phyloP scores from a whole-genome alignment of 2,797 vertebrate species.

The Hippoglossus hippoglossus region DNA sequence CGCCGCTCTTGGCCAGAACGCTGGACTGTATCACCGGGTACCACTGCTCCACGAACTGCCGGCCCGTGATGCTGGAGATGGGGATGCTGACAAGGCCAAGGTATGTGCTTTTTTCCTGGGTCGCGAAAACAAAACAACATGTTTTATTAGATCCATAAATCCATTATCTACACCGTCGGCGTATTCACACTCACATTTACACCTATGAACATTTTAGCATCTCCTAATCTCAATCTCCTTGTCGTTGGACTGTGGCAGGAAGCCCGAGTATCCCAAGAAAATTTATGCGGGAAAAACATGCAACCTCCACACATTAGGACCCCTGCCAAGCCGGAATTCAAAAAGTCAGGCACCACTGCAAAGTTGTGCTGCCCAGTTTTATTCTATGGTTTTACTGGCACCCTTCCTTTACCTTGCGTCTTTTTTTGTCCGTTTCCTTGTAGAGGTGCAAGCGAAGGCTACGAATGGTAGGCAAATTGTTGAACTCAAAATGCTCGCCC shows the following conservation, averaged over 20 bases:
- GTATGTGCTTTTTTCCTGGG: slow-evolving; percentile 94
- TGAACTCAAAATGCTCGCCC: slow-evolving; percentile 98
- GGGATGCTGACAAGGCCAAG: slow-evolving; percentile 97
- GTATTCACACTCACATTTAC: no score
- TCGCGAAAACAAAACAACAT: slow-evolving; percentile 3
- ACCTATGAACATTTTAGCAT: no score
- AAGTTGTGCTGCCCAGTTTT: not conserved
- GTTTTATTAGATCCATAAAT: not conserved
- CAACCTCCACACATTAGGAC: no score
- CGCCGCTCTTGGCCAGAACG: slow-evolving; percentile 82
- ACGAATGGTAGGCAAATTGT: slow-evolving; percentile 94
- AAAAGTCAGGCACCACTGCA: no score
- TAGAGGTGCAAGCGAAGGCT: slow-evolving; percentile 96
- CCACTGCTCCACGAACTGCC: slow-evolving; percentile 98
- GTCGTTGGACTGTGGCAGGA: no score
- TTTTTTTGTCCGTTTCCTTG: slow-evolving; percentile 97
- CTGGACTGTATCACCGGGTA: slow-evolving; percentile 96
- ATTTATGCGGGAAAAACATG: no score
- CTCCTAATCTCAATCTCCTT: no score
- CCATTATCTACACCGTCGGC: no score
- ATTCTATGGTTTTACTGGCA: not conserved
- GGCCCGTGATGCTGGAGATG: slow-evolving; percentile 94
- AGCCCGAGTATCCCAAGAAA: no score
- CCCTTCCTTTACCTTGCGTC: slow-evolving; percentile 86
- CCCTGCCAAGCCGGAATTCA: no score